A percentile compares a stretch with the other conserved stretches of the same genome.
These are phyloP conservation scores for Parotia lawesii DNA, from an alignment of 2,113 vertebrate species.

Conservation along the genomic window DNA sequence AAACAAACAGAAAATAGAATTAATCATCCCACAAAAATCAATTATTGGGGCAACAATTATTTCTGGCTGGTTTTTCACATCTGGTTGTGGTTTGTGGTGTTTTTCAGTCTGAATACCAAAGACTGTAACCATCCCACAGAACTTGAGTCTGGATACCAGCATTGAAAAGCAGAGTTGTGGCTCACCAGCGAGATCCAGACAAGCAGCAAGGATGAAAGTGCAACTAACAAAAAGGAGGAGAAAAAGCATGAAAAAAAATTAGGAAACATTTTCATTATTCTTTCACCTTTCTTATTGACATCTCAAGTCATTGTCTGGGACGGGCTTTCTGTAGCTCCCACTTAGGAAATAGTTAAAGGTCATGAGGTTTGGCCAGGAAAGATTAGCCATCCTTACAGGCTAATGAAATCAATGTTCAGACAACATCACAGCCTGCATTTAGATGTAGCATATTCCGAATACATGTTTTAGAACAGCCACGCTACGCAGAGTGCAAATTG, in stretches of 20 bases:
- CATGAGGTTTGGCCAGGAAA: background rate
- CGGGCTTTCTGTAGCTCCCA: background rate
- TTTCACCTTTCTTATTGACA: background rate
- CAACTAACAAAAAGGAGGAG: background rate
- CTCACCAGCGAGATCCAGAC: background rate
- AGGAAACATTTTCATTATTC: background rate
- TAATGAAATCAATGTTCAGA: background rate
- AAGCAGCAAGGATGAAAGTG: background rate
- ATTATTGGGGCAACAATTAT: background rate
- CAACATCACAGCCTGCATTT: background rate
- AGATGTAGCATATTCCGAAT: background rate
- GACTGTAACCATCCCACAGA: background rate
- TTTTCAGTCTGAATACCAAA: background rate
- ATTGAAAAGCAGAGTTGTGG: background rate
- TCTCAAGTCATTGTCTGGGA: background rate
- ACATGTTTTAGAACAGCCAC: background rate
- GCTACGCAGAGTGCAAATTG: background rate
- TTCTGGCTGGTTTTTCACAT: background rate
- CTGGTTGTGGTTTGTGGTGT: background rate
- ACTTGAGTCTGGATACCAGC: background rate
- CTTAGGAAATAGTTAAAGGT: slow-evolving; percentile 25
- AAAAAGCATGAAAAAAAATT: background rate
- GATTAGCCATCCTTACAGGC: slow-evolving; percentile 13
- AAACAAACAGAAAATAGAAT: background rate
- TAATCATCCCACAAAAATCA: background rate